A percentile compares a stretch with the other conserved stretches of the same genome.
phyloP scores from a whole-genome alignment of 2,888 invertebrate species.

The Rotaria magnacalcarata region DNA sequence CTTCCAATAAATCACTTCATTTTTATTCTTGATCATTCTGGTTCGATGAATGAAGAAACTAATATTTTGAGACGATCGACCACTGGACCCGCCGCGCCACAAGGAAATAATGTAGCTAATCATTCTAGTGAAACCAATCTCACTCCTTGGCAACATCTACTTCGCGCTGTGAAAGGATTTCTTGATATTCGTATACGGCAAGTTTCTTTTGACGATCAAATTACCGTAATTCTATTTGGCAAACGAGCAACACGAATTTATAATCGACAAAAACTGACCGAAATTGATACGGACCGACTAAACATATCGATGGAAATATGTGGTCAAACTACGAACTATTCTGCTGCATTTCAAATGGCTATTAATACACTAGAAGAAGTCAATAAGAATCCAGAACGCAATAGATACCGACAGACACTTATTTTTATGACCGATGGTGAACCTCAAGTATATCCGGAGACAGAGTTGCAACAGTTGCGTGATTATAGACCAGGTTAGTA shows the following conservation, averaged over 20 bases:
- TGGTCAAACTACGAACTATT: neutral
- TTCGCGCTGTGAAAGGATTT: neutral
- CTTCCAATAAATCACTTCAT: neutral
- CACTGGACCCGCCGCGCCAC: no score
- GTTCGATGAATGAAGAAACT: neutral
- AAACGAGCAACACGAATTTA: neutral
- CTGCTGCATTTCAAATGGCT: neutral
- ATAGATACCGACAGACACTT: neutral
- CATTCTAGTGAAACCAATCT: neutral
- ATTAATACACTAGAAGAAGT: neutral
- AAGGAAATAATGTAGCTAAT: no score
- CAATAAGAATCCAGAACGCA: neutral
- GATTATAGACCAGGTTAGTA: neutral
- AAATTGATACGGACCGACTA: neutral
- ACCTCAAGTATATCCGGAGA: neutral
- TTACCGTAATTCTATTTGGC: neutral
- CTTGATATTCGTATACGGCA: neutral
- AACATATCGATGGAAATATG: neutral
- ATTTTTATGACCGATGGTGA: neutral
- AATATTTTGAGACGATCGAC: no score
- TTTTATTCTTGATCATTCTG: neutral
- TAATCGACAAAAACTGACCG: neutral
- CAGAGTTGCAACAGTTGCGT: neutral
- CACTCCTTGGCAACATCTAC: neutral
- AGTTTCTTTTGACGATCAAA: neutral